Base-by-base conservation (phyloP, 2,888 invertebrate genomes). In the Drosophila atroscutellata region DNA sequence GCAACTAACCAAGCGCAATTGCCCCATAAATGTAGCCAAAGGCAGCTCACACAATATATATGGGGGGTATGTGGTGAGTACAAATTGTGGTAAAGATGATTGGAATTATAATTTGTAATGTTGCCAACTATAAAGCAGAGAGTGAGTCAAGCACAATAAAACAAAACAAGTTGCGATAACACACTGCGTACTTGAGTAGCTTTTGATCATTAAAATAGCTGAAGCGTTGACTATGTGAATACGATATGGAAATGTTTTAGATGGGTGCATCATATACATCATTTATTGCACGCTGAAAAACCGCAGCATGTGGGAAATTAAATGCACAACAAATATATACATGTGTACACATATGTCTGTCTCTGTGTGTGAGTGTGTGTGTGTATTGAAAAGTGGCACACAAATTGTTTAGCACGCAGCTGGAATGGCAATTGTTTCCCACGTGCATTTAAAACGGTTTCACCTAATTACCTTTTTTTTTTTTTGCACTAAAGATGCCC, bases 401-500 rank as follows among this genome's bases (percentile, higher is more conserved):
- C 47, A 74, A 71, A 52, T 51, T 59, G 62, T 68, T 68, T 75
- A 49, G 47, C 59, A 59, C 67, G 39, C 56, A 63, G 55, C 51
- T 47, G 54, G 49, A 61, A 47, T 54, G 36, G 39, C 50, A 77
- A 62, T 65, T 66, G 54, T 77, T 72, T 86, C 84, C 84, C 86
- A 86, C 86, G 86, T 83, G 83, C 64, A 72, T 70, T 70, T 64
- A 60, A 62, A 61, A 67, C 50, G 74, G 66, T 77, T 76, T 88
- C 67, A 75, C 73, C 83, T 70, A 78, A 74, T 80, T 84, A 70
- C 52, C 49, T 64, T 57, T 66, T 69, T 64, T 57, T 66, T 69
- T 65, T 72, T 64, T 73, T 69, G 66, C 68, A 61, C 64, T 39
- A 69, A 58, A 68, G 58, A 68, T 52, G 45, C 24, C 49, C 24